Evolutionary conservation across 2,113 vertebrate genomes (phyloP).

Genomic region (Octodon degus): DNA sequence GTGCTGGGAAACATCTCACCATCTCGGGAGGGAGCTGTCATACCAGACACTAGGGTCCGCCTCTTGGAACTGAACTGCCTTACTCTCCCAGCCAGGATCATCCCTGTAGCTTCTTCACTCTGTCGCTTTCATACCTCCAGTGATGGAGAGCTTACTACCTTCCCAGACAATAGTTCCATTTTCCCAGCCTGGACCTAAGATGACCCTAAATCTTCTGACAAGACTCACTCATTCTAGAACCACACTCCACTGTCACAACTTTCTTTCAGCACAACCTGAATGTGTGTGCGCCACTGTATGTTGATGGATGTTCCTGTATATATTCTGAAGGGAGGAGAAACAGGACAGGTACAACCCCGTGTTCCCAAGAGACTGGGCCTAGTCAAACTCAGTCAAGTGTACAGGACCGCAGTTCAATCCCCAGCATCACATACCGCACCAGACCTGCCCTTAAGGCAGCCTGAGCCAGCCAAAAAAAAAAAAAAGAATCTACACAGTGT

Average conservation of each 20-base stretch:
- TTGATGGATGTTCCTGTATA: background rate
- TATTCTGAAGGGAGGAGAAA: background rate
- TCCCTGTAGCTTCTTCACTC: background rate
- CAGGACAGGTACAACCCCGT: accelerated
- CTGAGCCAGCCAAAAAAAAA: too few relatives aligned
- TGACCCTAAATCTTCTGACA: background rate
- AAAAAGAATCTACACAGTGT: background rate
- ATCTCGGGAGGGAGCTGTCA: background rate
- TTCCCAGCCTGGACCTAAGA: background rate
- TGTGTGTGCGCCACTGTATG: accelerated
- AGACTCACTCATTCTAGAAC: background rate
- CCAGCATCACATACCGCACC: too few relatives aligned
- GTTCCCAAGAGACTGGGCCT: background rate
- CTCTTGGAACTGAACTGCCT: background rate
- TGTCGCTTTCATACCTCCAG: background rate
- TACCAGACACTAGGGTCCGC: background rate
- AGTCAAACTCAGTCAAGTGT: too few relatives aligned
- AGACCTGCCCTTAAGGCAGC: too few relatives aligned
- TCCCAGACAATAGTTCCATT: background rate
- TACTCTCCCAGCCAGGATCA: background rate
- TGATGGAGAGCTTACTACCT: background rate
- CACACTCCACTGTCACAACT: too few relatives aligned
- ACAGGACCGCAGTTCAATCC: too few relatives aligned
- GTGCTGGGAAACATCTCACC: background rate
- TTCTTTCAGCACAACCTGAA: background rate